phyloP scores from a whole-genome alignment of 1,140 invertebrate species.

The Hylaeus volcanicus region DNA sequence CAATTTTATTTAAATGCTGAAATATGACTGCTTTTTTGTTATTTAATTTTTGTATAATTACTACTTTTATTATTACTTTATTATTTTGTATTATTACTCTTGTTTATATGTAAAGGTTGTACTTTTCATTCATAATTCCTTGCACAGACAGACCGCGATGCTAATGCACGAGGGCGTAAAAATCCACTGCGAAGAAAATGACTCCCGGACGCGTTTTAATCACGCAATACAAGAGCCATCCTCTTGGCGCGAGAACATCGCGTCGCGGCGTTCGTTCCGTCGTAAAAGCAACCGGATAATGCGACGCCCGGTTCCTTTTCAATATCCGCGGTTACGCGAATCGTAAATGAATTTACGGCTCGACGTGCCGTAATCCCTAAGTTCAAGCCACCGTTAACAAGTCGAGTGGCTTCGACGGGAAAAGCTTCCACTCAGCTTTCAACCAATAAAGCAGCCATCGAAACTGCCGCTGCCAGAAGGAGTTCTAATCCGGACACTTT shows the following conservation, averaged over 20 bases:
- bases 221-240: conserved; percentile 18
- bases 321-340: conserved; percentile 43
- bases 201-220: conserved; percentile 30
- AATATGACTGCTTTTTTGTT: too few species aligned
- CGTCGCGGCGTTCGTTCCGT: background rate
- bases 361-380: conserved; percentile 37
- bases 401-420: background rate
- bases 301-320: conserved; percentile 26
- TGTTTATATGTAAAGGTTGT: background rate
- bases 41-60: too few species aligned
- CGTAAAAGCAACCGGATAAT: conserved; percentile 39
- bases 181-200: background rate
- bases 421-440: background rate
- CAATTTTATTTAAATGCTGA: too few species aligned
- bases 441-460: background rate
- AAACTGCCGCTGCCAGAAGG: background rate
- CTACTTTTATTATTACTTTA: too few species aligned
- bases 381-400: conserved; percentile 45
- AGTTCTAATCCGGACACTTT: too few species aligned
- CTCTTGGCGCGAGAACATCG: background rate
- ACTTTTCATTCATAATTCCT: background rate
- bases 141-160: background rate
- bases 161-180: background rate
- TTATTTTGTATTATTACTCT: too few species aligned
- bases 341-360: conserved; percentile 50